These are phyloP conservation scores for Tupiocoris notatus DNA, from an alignment of 2,888 invertebrate species.

Conservation along the genomic window DNA sequence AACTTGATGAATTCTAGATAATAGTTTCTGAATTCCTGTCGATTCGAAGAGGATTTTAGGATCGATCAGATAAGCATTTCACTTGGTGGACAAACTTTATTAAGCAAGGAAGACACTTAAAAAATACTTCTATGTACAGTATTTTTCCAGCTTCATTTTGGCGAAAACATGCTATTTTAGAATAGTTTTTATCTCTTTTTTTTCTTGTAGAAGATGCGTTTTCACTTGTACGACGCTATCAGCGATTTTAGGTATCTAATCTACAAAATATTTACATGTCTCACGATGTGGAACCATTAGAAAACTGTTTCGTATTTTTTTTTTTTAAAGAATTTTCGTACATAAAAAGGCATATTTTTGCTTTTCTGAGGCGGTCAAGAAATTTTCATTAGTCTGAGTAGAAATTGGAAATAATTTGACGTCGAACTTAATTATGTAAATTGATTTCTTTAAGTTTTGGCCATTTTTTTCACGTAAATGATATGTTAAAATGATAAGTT, in stretches of 20 bases:
- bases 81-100: slow-evolving; percentile 24
- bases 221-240: not conserved
- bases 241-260: not conserved
- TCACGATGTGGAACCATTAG: not conserved
- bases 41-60: too few species aligned
- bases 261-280: not conserved
- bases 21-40: too few species aligned
- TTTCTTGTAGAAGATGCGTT: not conserved
- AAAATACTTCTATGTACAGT: slow-evolving; percentile 38
- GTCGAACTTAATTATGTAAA: too few species aligned
- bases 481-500: too few species aligned
- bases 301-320: not conserved
- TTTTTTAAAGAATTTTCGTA: too few species aligned
- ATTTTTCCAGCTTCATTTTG: slow-evolving; percentile 23
- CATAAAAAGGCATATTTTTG: not conserved
- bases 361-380: not conserved
- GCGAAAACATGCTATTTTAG: slow-evolving; percentile 32
- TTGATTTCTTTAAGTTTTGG: too few species aligned
- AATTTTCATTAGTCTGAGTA: too few species aligned
- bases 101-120: slow-evolving; percentile 41
- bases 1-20: too few species aligned
- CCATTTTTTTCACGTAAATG: too few species aligned
- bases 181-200: slow-evolving; percentile 16
- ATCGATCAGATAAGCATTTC: too few species aligned
- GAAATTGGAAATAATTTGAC: too few species aligned